These are phyloP conservation scores for Carcina quercana DNA, from an alignment of 2,888 invertebrate genomes.

Conservation along the genomic window DNA sequence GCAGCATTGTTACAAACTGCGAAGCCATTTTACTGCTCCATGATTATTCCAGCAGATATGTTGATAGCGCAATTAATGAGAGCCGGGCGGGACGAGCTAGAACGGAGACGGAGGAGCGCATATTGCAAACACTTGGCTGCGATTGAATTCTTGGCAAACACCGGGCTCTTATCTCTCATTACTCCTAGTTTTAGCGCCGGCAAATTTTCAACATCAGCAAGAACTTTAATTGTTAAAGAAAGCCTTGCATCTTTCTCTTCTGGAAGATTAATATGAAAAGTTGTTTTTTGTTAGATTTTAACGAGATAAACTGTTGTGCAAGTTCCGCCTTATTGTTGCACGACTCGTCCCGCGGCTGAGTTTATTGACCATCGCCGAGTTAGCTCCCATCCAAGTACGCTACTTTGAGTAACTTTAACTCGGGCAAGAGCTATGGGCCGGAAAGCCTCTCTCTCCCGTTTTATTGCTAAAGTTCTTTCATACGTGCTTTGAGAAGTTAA, in stretches of 20 bases:
- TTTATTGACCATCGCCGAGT: constrained; percentile 62
- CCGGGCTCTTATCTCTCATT: constrained; percentile 17
- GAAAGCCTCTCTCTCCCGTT: constrained; percentile 54
- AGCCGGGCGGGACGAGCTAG: constrained; percentile 26
- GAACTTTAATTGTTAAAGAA: constrained; percentile 24
- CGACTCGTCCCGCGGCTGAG: constrained; percentile 41
- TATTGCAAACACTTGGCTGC: constrained; percentile 31
- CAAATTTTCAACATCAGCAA: constrained; percentile 15
- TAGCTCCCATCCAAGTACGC: constrained; percentile 45
- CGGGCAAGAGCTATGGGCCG: constrained; percentile 51
- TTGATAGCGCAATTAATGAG: constrained; percentile 46
- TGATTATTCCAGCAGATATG: constrained; percentile 34
- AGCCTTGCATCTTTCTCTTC: constrained; percentile 20
- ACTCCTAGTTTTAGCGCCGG: neutral
- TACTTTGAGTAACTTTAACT: constrained; percentile 63
- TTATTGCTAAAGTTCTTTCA: constrained; percentile 65
- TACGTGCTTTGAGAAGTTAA: constrained; percentile 53
- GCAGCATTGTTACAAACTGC: constrained; percentile 23
- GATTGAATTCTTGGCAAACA: constrained; percentile 57
- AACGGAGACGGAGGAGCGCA: constrained; percentile 22
- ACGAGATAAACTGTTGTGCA: constrained; percentile 39
- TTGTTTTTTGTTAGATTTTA: constrained; percentile 33
- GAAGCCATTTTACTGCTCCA: constrained; percentile 17
- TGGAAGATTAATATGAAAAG: constrained; percentile 35
- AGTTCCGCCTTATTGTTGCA: constrained; percentile 47